These are phyloP conservation scores for Rhagoletis pomonella DNA, from an alignment of 1,140 invertebrate genomes.

Conservation along the genomic window DNA sequence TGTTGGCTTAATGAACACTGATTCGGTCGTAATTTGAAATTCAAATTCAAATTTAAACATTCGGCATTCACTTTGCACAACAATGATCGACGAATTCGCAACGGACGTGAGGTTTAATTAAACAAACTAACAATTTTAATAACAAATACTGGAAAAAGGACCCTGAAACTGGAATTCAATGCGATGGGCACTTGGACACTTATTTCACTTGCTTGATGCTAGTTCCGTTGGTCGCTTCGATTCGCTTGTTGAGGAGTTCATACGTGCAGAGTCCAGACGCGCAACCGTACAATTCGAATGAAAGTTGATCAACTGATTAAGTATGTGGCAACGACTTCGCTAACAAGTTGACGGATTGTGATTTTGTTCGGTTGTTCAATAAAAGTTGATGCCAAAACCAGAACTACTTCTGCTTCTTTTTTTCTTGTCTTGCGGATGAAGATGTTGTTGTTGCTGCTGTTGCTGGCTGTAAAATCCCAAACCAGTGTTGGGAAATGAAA, in stretches of 20 bases:
- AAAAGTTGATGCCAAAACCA: neutral
- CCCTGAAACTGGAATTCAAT: too few relatives aligned
- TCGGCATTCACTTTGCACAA: neutral
- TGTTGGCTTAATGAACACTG: neutral
- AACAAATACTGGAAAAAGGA: too few relatives aligned
- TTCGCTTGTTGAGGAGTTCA: neutral
- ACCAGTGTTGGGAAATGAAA: too few relatives aligned
- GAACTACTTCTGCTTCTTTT: neutral
- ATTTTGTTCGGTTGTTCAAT: neutral
- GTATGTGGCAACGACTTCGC: neutral
- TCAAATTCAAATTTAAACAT: neutral
- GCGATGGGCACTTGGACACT: neutral
- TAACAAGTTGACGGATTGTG: neutral
- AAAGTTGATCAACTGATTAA: slow-evolving; percentile 48
- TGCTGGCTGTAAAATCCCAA: neutral
- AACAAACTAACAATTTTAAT: too few relatives aligned
- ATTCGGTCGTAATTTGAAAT: neutral
- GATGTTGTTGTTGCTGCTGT: neutral
- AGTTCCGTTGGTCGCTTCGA: neutral
- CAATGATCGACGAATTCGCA: too few relatives aligned
- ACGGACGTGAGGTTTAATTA: too few relatives aligned
- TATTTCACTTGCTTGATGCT: neutral
- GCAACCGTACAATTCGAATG: slow-evolving; percentile 41
- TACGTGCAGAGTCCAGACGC: neutral
- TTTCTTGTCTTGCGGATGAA: neutral